Evolutionary conservation across 2,113 vertebrate species (phyloP).

Genomic region (Nibea coibor): DNA sequence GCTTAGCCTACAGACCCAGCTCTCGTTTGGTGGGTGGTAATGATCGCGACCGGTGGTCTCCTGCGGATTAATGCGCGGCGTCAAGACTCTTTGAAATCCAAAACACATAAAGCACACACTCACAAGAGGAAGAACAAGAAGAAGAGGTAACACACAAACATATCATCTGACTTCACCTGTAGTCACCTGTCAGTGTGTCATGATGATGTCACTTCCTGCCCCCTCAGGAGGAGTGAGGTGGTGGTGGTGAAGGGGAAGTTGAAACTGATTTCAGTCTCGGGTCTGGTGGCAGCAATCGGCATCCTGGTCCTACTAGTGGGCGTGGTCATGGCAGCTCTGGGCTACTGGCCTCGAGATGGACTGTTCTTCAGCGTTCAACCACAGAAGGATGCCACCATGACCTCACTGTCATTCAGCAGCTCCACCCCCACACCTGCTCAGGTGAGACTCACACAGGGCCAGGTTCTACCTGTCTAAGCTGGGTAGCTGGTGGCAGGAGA

Average conservation of each 20-base stretch:
- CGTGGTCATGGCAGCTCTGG: constrained; percentile 91
- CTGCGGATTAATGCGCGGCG: constrained; percentile 94
- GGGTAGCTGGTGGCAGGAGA: no score
- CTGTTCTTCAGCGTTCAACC: constrained; percentile 49
- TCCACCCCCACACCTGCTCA: constrained; percentile 9
- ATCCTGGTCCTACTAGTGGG: constrained; percentile 92
- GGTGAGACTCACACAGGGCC: constrained; percentile 35
- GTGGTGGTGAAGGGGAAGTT: constrained; percentile 97
- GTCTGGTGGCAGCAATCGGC: constrained; percentile 90
- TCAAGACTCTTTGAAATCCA: constrained; percentile 90
- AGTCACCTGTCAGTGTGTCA: not conserved
- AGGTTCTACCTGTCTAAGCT: not conserved
- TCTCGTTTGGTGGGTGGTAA: constrained; percentile 66
- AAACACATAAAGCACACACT: constrained; percentile 84
- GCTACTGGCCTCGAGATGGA: constrained; percentile 93
- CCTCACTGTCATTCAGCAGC: constrained; percentile 24
- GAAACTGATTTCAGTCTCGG: constrained; percentile 91
- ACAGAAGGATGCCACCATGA: constrained; percentile 39
- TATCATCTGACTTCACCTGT: not conserved
- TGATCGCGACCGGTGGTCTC: constrained; percentile 98
- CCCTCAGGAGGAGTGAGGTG: constrained; percentile 88
- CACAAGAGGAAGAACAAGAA: constrained; percentile 90
- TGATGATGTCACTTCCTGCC: constrained; percentile 21
- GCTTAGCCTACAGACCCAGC: constrained; percentile 16
- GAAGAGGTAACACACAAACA: constrained; percentile 78